These are phyloP conservation scores for Vombatus ursinus DNA, from an alignment of 2,113 vertebrate species.

Conservation along the genomic window DNA sequence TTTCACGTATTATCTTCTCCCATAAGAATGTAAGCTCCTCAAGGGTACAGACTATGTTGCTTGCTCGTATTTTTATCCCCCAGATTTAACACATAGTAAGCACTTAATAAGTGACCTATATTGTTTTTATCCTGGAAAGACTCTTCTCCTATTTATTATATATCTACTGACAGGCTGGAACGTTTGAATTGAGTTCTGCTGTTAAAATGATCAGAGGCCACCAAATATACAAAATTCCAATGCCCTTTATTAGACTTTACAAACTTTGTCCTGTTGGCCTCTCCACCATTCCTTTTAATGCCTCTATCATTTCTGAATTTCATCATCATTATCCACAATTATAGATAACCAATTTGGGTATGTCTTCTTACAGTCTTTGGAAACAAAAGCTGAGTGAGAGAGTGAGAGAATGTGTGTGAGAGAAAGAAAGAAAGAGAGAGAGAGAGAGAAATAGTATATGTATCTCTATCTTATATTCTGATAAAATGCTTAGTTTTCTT, in stretches of 20 bases:
- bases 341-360: neutral
- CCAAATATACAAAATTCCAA: neutral
- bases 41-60: neutral
- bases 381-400: neutral
- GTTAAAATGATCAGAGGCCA: neutral
- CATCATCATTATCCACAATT: neutral
- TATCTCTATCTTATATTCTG: neutral
- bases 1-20: neutral
- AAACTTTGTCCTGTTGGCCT: constrained; percentile 15
- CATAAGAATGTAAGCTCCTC: neutral
- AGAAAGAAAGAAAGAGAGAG: neutral
- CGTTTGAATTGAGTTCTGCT: constrained; percentile 29
- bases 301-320: neutral
- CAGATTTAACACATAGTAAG: neutral
- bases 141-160: constrained; percentile 15
- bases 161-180: neutral
- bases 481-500: neutral
- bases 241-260: constrained; percentile 11
- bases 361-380: neutral
- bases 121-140: constrained; percentile 30
- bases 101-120: neutral
- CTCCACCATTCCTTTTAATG: constrained; percentile 5
- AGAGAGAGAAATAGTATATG: neutral
- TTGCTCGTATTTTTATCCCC: neutral
- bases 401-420: too few relatives aligned